These are phyloP conservation scores for Trachelus iudaicus DNA, from an alignment of 2,888 invertebrate species.

Conservation along the genomic window DNA sequence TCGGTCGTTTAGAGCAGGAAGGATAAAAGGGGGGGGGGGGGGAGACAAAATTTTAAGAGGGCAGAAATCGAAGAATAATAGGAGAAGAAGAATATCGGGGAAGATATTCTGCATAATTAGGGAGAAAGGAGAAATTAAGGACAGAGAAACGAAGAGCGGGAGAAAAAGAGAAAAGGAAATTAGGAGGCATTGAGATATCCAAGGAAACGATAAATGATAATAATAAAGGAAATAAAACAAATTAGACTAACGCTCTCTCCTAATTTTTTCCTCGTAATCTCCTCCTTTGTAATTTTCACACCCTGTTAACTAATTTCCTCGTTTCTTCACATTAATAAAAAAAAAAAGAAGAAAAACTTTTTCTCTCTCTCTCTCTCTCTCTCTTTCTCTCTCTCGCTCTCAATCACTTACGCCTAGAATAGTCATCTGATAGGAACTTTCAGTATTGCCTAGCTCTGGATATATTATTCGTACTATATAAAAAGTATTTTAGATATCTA, in stretches of 20 bases:
- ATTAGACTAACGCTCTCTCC: constrained; percentile 14
- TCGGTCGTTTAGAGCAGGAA: constrained; percentile 31
- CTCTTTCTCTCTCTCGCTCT: constrained; percentile 36
- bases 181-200: neutral
- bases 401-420: constrained; percentile 46
- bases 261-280: constrained; percentile 20
- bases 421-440: constrained; percentile 66
- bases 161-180: neutral
- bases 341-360: neutral
- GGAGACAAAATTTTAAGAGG: neutral
- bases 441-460: constrained; percentile 65
- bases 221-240: constrained; percentile 14
- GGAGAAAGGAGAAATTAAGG: neutral
- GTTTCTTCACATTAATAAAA: constrained; percentile 16
- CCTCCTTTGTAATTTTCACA: constrained; percentile 15
- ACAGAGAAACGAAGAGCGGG: neutral
- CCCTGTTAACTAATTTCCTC: constrained; percentile 24
- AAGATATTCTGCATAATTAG: neutral
- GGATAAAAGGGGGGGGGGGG: neutral
- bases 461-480: constrained; percentile 57
- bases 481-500: constrained; percentile 38
- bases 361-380: constrained; percentile 25
- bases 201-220: constrained; percentile 5
- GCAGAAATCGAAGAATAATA: neutral
- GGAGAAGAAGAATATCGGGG: neutral